Base-by-base conservation (phyloP, 2,888 invertebrate genomes). In the Brachyopa scutellaris region DNA sequence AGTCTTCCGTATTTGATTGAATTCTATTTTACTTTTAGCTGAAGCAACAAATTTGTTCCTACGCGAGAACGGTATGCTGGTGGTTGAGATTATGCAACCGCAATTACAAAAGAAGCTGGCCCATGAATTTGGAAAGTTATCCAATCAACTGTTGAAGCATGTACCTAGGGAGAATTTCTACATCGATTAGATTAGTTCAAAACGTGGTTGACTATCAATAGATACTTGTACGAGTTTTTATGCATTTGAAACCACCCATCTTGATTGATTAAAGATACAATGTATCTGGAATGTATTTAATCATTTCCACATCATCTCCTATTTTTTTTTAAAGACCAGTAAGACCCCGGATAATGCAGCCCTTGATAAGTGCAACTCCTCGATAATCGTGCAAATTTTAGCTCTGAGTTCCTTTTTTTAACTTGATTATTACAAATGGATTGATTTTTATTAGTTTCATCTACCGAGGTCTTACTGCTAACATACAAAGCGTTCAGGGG, bases 31-130 rank as follows among this genome's bases (percentile, higher is more conserved):
- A 76, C 74, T 90, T 91, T 33, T 87, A 95, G 94, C 93, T 84
- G 94, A 94, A 88, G 94, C 94, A 9, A 94, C 93, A 5, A 95
- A 95, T 87, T 90, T 94, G 51, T 95, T 95, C 87, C 91, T 95
- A 29, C 91, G 93, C 55, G 94, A 94, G 86, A 94, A 94, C 86
- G 94, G 94, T 0, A 92, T 93, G 74, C 93, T 94, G 88, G 94
- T 95, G 0, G 89, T 94, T 72, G 93, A 93, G 86, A 92, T 92
- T 3, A 95, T 95, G 94, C 92, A 93, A 86, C 93, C 93, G 0
- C 94, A 94, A 86, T 88, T 95, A 77, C 92, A 93, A 85, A 92
- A 91, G 86, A 94, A 94, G 88, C 88, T 95, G 64, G 92, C 94
- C 1, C 88, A 88, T 11, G 92, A 94, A 45, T 94, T 94, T 87